Conservation (phyloP, 1,140 invertebrate species). For the Dendroctonus valens region DNA sequence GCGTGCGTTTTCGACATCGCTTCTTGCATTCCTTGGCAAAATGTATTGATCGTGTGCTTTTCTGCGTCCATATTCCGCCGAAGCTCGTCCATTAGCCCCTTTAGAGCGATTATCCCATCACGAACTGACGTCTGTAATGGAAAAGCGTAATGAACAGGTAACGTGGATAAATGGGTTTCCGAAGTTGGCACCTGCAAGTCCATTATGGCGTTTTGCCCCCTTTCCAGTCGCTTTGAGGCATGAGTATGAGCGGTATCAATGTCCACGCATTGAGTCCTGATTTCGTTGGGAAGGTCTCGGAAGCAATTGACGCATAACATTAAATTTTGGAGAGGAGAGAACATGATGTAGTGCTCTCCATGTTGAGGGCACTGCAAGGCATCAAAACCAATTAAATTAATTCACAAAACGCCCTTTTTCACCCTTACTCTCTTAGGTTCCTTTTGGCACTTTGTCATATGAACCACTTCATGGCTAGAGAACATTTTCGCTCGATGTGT, state of each 20-base stretch:
- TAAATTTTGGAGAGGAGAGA: constrained; percentile 62
- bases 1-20: constrained; percentile 65
- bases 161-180: not conserved
- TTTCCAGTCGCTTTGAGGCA: constrained; percentile 65
- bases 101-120: constrained; percentile 64
- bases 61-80: constrained; percentile 65
- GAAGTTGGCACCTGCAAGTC: constrained; percentile 43
- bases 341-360: constrained; percentile 72
- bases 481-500: constrained; percentile 75
- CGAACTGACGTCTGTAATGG: constrained; percentile 57
- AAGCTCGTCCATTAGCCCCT: constrained; percentile 64
- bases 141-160: not conserved
- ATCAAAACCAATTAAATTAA: constrained; percentile 5
- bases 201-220: constrained; percentile 52
- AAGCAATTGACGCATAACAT: constrained; percentile 73
- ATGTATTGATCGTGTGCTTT: constrained; percentile 64
- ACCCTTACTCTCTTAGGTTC: constrained; percentile 63
- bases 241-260: constrained; percentile 71
- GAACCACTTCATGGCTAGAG: constrained; percentile 67
- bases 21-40: constrained; percentile 67
- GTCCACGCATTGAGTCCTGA: constrained; percentile 66
- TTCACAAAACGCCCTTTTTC: too few species aligned
- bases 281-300: constrained; percentile 64
- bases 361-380: constrained; percentile 60
- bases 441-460: constrained; percentile 67